Evolutionary conservation across 2,797 vertebrate species (phyloP).

Genomic region (Myioborus miniatus): DNA sequence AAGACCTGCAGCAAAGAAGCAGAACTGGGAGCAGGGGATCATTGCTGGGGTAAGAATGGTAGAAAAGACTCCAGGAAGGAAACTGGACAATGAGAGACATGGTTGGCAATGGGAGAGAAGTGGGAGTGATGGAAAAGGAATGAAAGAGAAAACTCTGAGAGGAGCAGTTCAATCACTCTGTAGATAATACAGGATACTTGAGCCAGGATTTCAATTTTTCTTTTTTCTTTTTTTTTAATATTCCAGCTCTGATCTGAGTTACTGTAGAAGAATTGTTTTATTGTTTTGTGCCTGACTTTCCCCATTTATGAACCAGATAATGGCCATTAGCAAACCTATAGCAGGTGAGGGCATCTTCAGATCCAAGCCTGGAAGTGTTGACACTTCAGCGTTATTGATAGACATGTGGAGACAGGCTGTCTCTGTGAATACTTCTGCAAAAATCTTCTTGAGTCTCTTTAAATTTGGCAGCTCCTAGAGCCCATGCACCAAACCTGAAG

Average conservation of each 20-base stretch:
- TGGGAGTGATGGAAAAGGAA: not conserved
- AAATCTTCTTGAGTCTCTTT: not conserved
- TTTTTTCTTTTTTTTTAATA: not conserved
- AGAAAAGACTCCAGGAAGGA: not conserved
- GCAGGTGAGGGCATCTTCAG: constrained; percentile 4
- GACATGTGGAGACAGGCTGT: constrained; percentile 14
- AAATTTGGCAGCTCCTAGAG: constrained; percentile 1
- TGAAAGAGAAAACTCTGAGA: not conserved
- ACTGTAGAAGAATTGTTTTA: constrained; percentile 31
- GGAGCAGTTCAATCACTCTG: not conserved
- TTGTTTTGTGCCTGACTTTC: constrained; percentile 4
- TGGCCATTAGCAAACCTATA: not conserved
- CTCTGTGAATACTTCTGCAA: not conserved
- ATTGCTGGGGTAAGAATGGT: not conserved
- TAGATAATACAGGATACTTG: not conserved
- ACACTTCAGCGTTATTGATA: not conserved
- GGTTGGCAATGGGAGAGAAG: not conserved
- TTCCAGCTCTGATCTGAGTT: not conserved
- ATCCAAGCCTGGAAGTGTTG: constrained; percentile 20
- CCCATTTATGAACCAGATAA: not conserved
- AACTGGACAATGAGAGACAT: not conserved
- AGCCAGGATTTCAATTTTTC: not conserved
- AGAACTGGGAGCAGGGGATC: not conserved
- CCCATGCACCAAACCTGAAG: not conserved
- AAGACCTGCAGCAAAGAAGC: not conserved